A percentile compares a stretch with the other conserved stretches of the same genome.
Evolutionary conservation across 2,797 vertebrate species (phyloP).

Genomic region (Oophaga sylvatica): DNA sequence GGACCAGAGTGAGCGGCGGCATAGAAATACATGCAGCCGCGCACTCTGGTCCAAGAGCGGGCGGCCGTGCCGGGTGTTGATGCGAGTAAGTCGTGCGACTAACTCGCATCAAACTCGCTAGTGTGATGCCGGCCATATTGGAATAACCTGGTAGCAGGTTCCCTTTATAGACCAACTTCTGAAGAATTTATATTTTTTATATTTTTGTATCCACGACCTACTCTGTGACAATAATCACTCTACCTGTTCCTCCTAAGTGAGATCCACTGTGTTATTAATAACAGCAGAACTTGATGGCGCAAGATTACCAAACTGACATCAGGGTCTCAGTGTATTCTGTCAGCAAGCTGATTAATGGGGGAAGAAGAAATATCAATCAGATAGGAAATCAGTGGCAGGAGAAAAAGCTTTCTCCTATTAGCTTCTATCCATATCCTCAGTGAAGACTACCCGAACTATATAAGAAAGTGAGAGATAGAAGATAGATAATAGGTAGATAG

Average conservation of each 20-base stretch:
- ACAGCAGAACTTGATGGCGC: conserved; percentile 3
- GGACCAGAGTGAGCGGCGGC: no score
- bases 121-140: no score
- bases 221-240: not conserved
- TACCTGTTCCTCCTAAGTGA: conserved; percentile 3
- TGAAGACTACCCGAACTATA: not conserved
- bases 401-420: not conserved
- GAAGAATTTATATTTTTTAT: not conserved
- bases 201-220: not conserved
- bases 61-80: no score
- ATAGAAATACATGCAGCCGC: no score
- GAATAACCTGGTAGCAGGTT: no score
- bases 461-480: not conserved
- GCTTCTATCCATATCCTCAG: not conserved
- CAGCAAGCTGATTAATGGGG: conserved; percentile 22
- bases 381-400: not conserved
- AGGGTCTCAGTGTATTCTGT: conserved; percentile 6
- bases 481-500: not conserved
- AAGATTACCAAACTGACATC: conserved; percentile 24
- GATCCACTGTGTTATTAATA: conserved; percentile 4
- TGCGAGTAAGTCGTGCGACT: no score
- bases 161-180: not conserved
- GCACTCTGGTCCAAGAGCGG: no score
- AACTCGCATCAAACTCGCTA: no score
- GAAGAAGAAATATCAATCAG: not conserved